These are phyloP conservation scores for Phoenicopterus ruber DNA, from an alignment of 2,113 vertebrate species.

Conservation along the genomic window DNA sequence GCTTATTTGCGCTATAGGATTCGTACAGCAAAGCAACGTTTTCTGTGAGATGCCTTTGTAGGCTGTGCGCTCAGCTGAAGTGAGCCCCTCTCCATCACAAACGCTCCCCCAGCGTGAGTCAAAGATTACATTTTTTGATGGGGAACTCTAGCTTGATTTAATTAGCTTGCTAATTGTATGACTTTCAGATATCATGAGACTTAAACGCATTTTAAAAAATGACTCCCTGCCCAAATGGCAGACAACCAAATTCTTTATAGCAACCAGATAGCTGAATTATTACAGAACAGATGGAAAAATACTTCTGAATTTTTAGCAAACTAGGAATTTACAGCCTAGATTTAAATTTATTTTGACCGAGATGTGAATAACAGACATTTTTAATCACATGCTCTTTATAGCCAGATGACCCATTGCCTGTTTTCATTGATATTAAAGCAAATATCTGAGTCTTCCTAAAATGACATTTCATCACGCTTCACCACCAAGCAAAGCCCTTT, in stretches of 20 bases:
- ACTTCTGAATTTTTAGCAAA: conserved; percentile 49
- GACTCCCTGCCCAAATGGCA: conserved; percentile 41
- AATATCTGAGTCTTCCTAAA: neutral
- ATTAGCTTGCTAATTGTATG: conserved; percentile 45
- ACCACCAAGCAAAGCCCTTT: neutral
- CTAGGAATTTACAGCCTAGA: conserved; percentile 37
- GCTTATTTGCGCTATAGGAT: neutral
- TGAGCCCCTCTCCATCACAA: neutral
- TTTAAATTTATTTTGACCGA: conserved; percentile 36
- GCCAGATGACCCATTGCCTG: conserved; percentile 24
- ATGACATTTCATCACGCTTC: neutral
- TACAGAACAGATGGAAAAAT: conserved; percentile 68
- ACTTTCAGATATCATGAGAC: conserved; percentile 21
- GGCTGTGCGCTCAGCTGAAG: neutral
- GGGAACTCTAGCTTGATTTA: conserved; percentile 44
- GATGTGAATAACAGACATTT: conserved; percentile 46
- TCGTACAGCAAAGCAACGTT: rapidly evolving
- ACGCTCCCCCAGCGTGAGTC: neutral
- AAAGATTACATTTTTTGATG: neutral
- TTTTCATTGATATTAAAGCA: neutral
- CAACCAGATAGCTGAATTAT: conserved; percentile 57
- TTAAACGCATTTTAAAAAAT: conserved; percentile 29
- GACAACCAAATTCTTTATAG: conserved; percentile 43
- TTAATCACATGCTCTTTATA: conserved; percentile 24
- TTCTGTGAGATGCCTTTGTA: neutral